Conservation (phyloP, 2,888 invertebrate species). For the Diarsia mendica region DNA sequence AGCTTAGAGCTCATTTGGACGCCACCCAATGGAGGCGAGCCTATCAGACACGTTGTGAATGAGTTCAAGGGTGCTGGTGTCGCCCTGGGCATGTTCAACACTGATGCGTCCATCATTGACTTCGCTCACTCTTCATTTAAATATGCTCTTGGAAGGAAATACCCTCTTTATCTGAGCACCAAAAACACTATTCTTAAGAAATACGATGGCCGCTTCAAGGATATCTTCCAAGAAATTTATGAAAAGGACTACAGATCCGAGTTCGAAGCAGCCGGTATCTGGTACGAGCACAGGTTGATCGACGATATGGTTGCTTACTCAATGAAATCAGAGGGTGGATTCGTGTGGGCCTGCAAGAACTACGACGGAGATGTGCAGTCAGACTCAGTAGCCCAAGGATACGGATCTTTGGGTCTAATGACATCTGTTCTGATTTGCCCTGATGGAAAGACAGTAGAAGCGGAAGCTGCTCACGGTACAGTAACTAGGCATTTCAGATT, state of each 20-base stretch:
- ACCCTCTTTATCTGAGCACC: slow-evolving; percentile 98
- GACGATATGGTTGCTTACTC: slow-evolving; percentile 99
- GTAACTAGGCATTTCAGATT: slow-evolving; percentile 97
- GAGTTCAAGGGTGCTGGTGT: slow-evolving; percentile 97
- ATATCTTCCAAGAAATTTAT: slow-evolving; percentile 99
- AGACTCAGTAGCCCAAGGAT: slow-evolving; percentile 99
- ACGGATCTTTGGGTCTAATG: slow-evolving; percentile 99
- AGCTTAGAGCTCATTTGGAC: slow-evolving; percentile 96
- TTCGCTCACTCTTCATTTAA: slow-evolving; percentile 99
- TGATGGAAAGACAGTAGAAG: slow-evolving; percentile 99
- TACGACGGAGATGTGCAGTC: slow-evolving; percentile 99
- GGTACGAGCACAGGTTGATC: slow-evolving; percentile 99
- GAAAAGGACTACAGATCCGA: slow-evolving; percentile 95
- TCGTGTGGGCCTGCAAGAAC: slow-evolving; percentile 99
- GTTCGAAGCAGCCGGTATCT: slow-evolving; percentile 96
- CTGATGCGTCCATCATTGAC: slow-evolving; percentile 97
- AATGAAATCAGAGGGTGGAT: slow-evolving; percentile 99
- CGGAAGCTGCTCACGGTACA: slow-evolving; percentile 99
- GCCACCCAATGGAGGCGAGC: slow-evolving; percentile 91
- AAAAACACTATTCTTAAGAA: slow-evolving; percentile 99
- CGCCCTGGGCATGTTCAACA: slow-evolving; percentile 98
- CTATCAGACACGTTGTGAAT: slow-evolving; percentile 94
- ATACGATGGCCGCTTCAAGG: slow-evolving; percentile 99
- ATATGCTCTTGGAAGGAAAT: slow-evolving; percentile 95
- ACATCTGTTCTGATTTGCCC: slow-evolving; percentile 99